These are phyloP conservation scores for Ephestia elutella DNA, from an alignment of 1,140 invertebrate species.

Conservation along the genomic window DNA sequence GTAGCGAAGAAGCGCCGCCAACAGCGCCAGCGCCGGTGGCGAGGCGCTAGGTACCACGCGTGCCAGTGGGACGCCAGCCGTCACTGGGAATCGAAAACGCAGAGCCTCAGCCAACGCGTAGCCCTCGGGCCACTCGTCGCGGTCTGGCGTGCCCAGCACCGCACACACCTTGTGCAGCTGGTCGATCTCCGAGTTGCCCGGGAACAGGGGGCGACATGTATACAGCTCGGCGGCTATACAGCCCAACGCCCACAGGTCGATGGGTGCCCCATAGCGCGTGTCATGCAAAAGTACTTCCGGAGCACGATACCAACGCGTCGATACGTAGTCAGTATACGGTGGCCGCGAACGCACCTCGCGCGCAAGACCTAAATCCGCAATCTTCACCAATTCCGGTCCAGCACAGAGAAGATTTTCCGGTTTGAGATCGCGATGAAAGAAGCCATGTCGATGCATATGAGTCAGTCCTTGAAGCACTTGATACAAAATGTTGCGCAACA, in stretches of 20 bases:
- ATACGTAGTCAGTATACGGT: slow-evolving; percentile 99
- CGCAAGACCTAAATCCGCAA: slow-evolving; percentile 98
- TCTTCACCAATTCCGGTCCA: slow-evolving; percentile 97
- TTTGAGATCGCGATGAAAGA: slow-evolving; percentile 98
- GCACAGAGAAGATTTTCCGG: slow-evolving; percentile 98
- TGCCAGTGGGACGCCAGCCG: slow-evolving; percentile 84
- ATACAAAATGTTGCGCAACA: slow-evolving; percentile 95
- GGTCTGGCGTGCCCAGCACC: slow-evolving; percentile 91
- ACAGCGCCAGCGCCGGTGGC: slow-evolving; percentile 86
- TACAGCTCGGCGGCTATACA: slow-evolving; percentile 99
- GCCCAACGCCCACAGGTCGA: slow-evolving; percentile 98
- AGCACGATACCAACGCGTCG: slow-evolving; percentile 93
- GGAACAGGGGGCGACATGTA: slow-evolving; percentile 97
- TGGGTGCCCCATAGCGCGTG: slow-evolving; percentile 96
- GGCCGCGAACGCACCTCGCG: slow-evolving; percentile 95
- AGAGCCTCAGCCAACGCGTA: slow-evolving; percentile 93
- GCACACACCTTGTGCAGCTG: slow-evolving; percentile 98
- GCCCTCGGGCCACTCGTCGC: slow-evolving; percentile 97
- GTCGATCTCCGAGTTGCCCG: slow-evolving; percentile 97
- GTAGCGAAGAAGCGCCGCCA: slow-evolving; percentile 92
- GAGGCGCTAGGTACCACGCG: slow-evolving; percentile 90
- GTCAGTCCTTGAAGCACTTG: slow-evolving; percentile 96
- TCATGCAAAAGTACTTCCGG: slow-evolving; percentile 91
- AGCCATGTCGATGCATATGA: slow-evolving; percentile 99
- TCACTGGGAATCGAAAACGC: slow-evolving; percentile 97